Evolutionary conservation across 1,140 invertebrate species (phyloP), one percentile per base, ranked within the genome.

Genomic region (Megalonaias nervosa): DNA sequence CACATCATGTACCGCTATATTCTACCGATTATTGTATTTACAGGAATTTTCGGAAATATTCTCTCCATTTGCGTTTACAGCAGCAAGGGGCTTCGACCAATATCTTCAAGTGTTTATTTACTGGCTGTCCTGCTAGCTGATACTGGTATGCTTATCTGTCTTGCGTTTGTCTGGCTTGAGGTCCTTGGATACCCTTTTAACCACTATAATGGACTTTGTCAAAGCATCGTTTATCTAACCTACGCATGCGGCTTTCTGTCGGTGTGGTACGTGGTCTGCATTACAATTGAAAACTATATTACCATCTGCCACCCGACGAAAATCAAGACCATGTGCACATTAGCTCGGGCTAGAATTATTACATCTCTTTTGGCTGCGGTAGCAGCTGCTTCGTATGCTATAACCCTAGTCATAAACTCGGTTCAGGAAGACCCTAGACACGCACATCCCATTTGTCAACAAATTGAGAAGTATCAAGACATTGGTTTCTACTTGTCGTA

Each of bases 211-310:
- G 80, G 79, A 0, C 58, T 80, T 71, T 96, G 95, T 84, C 94
- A 95, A 80, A 89, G 94, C 19, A 93, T 95, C 77, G 92, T 94
- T 9, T 96, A 95, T 87, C 83, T 94, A 0, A 93, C 93, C 65
- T 94, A 94, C 79, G 92, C 95, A 55, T 94, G 93, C 73, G 93
- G 94, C 83, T 95, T 94, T 84, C 91, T 95, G 23, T 96, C 95
- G 80, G 94, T 95, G 0, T 97, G 95, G 95, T 75, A 96, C 70
- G 94, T 95, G 1, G 95, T 97, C 6, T 94, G 95, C 14, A 96
- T 97, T 86, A 96, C 95, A 0, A 93, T 95, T 0, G 96, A 97
- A 87, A 91, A 95, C 31, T 96, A 95, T 87, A 93, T 97, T 13
- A 96, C 95, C 0, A 87, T 97, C 2, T 92, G 94, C 77, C 95